A percentile compares a stretch with the other conserved stretches of the same genome.
phyloP scores from a whole-genome alignment of 2,888 invertebrate genomes.

The Drosophila algonquin region DNA sequence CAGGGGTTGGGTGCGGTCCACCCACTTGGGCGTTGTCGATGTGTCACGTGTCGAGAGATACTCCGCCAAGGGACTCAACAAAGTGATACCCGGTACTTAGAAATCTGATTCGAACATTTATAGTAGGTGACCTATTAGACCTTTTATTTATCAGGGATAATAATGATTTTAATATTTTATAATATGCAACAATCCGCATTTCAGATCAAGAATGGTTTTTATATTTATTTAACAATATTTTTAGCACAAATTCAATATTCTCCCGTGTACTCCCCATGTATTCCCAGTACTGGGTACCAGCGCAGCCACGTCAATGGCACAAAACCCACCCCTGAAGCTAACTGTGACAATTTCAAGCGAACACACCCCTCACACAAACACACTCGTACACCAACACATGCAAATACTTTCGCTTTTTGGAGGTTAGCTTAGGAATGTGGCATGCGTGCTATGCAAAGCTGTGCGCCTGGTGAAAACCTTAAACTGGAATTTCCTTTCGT shows the following conservation, averaged over 20 bases:
- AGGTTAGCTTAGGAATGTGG: conserved; percentile 19
- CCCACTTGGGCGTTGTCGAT: conserved; percentile 65
- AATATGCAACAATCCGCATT: too few species aligned
- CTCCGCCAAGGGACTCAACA: background rate
- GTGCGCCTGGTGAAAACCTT: conserved; percentile 80
- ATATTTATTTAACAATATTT: too few species aligned
- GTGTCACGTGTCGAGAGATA: background rate
- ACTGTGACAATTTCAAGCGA: conserved; percentile 40
- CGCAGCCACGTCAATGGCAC: conserved; percentile 38
- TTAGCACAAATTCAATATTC: too few species aligned
- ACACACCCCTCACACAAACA: conserved; percentile 68
- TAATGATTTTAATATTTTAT: too few species aligned
- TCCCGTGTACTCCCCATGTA: background rate
- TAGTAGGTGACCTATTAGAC: background rate
- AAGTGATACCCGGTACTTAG: background rate
- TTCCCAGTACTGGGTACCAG: background rate
- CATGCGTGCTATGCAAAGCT: conserved; percentile 54
- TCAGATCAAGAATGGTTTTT: too few species aligned
- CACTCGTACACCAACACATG: conserved; percentile 22
- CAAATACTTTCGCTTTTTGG: conserved; percentile 58
- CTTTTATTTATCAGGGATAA: too few species aligned
- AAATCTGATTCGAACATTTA: background rate
- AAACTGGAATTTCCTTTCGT: conserved; percentile 83
- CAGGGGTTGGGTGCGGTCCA: conserved; percentile 57
- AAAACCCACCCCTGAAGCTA: conserved; percentile 69